Percentiles rank a stretch among this genome's conserved stretches.
Conservation (phyloP, 2,888 invertebrate genomes). For the Drosophila buzzatii region DNA sequence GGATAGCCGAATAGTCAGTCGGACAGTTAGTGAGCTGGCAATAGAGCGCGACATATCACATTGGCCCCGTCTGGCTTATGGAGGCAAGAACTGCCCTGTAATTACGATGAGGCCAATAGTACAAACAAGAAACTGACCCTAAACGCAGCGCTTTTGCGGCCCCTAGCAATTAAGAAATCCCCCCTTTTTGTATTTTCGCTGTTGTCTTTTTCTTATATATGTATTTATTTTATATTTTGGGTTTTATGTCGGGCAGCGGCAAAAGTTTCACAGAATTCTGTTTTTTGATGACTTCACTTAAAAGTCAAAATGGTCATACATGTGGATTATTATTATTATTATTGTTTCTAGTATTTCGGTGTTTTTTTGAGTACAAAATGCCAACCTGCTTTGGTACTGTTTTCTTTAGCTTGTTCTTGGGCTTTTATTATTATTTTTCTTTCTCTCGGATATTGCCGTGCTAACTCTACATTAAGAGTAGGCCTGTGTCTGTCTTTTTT, state of each 20-base stretch:
- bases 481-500: conserved; percentile 45
- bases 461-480: conserved; percentile 57
- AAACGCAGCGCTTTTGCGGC: conserved; percentile 57
- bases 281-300: conserved; percentile 83
- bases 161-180: conserved; percentile 78
- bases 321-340: conserved; percentile 62
- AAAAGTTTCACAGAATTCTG: conserved; percentile 75
- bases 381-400: conserved; percentile 29
- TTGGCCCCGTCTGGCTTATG: conserved; percentile 68
- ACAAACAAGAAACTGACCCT: conserved; percentile 68
- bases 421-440: conserved; percentile 16
- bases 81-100: conserved; percentile 68
- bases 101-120: conserved; percentile 78
- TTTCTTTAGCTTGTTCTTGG: conserved; percentile 35
- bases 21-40: conserved; percentile 52
- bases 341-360: conserved; percentile 57
- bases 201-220: conserved; percentile 24
- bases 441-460: conserved; percentile 41
- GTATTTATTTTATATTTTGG: conserved; percentile 34
- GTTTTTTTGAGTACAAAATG: conserved; percentile 37
- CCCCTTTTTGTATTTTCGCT: conserved; percentile 31
- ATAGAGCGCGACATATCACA: conserved; percentile 75
- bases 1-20: conserved; percentile 22
- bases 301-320: conserved; percentile 70
- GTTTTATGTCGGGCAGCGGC: conserved; percentile 60